Conservation (phyloP, 1,140 invertebrate species). For the Aphis gossypii region DNA sequence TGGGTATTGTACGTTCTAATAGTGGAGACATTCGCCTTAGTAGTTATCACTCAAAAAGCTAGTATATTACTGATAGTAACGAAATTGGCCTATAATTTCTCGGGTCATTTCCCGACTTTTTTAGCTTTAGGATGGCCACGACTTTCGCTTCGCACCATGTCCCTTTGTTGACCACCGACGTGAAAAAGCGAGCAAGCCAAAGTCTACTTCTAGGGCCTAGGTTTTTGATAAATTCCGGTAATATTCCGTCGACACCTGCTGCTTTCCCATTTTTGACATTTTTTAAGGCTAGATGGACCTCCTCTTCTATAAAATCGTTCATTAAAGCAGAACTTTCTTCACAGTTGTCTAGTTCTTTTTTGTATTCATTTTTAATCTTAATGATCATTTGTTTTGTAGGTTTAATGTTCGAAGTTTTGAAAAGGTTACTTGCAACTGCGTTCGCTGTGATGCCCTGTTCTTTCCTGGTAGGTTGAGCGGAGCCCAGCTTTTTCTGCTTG, state of each 20-base stretch:
- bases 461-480: neutral
- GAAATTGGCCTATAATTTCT: conserved; percentile 14
- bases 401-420: conserved; percentile 1
- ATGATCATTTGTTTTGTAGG: neutral
- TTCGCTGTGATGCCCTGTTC: neutral
- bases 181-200: conserved; percentile 19
- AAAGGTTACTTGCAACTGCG: neutral
- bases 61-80: conserved; percentile 14
- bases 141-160: conserved; percentile 16
- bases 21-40: conserved; percentile 22
- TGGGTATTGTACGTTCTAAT: conserved; percentile 24
- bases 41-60: conserved; percentile 10
- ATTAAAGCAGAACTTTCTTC: conserved; percentile 16
- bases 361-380: neutral
- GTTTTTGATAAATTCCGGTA: conserved; percentile 11
- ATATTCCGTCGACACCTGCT: neutral
- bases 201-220: conserved; percentile 22
- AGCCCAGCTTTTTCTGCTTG: neutral
- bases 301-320: conserved; percentile 9
- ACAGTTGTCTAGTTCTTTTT: neutral
- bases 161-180: neutral
- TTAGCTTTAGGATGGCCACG: neutral
- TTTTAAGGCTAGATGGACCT: neutral
- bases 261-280: conserved; percentile 25
- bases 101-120: neutral